Percentiles rank a stretch among this genome's conserved stretches.
Evolutionary conservation across 92 coral and sea anemone species (phyloP).

Genomic region (Umimayanthus kanabou): DNA sequence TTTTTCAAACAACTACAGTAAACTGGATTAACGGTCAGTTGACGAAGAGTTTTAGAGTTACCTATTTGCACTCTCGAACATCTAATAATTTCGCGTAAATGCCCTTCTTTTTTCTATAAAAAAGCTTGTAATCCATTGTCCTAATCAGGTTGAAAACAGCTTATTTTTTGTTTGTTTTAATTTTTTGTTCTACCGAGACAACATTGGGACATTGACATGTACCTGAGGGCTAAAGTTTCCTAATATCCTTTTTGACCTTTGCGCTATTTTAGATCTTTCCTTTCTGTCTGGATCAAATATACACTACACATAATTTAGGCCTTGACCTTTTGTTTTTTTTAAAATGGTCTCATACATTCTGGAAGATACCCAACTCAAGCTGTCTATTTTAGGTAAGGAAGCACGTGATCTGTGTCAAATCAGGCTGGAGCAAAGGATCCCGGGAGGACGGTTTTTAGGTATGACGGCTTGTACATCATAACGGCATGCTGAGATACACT

Average conservation of each 20-base stretch:
- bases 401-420: slow-evolving; percentile 30
- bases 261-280: not conserved
- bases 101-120: not conserved
- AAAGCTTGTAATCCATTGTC: no score
- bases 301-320: not conserved
- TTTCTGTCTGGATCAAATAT: slow-evolving; percentile 9
- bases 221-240: slow-evolving; percentile 16
- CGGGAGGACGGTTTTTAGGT: slow-evolving; percentile 4
- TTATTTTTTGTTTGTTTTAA: not conserved
- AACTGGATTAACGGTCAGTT: not conserved
- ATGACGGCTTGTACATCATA: no score
- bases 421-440: not conserved
- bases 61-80: not conserved
- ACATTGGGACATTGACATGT: not conserved
- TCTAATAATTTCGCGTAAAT: not conserved
- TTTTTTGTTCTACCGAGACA: not conserved
- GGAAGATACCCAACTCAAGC: not conserved
- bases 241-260: slow-evolving; percentile 1
- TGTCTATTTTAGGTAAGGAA: slow-evolving; percentile 20
- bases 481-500: not conserved
- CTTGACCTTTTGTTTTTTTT: not conserved
- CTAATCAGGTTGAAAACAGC: not conserved
- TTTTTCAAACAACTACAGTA: not conserved
- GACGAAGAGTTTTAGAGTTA: not conserved
- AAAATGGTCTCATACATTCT: not conserved